Evolutionary conservation across 2,888 invertebrate genomes (phyloP), one percentile per base, ranked within the genome.

Genomic region (Ophioninae sp.): DNA sequence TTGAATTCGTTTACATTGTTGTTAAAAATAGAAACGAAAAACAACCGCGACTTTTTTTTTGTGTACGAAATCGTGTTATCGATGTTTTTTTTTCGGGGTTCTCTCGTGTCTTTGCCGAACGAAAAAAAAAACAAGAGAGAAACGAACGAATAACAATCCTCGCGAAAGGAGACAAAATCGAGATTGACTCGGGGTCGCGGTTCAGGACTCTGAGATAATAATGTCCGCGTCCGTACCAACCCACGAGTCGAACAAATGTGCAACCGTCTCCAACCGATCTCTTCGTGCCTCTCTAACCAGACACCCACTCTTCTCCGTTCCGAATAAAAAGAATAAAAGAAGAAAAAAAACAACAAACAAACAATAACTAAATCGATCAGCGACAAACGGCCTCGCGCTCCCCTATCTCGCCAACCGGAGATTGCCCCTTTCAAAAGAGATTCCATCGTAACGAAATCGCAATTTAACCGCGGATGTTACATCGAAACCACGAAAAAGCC

Each of bases 231-330:
- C 75, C 81, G 81, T 64, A 51, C 67, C 67, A 30, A 64, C 67
- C 68, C 79, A 64, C 64, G 81, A 64, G 41, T 59, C 68, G 63
- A 63, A 77, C 74, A 10, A 77, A 76, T 80, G 79, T 83, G 81
- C 22, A 39, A 56, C 37, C 56, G 30, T 23, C 13, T 17, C 65
- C 67, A 73, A 73, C 73, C 17, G 30, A 51, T 68, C 80, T 61
- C 39, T 69, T 63, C 69, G 58, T 76, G 69, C 23, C 22, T 64
- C 56, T 13, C 13, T 51, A 13, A 51, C 51, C 30, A 79, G 56
- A 67, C 71, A 74, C 78, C 81, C 81, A 63, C 78, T 77, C 82
- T 72, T 61, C 23, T 1, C 17, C 39, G 30, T 73, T 61, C 17
- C 61, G 37, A 39, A 61, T 41, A 44, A 75, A 59, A 71, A 41